Evolutionary conservation across 2,113 vertebrate genomes (phyloP).

Genomic region (Reinhardtius hippoglossoides): DNA sequence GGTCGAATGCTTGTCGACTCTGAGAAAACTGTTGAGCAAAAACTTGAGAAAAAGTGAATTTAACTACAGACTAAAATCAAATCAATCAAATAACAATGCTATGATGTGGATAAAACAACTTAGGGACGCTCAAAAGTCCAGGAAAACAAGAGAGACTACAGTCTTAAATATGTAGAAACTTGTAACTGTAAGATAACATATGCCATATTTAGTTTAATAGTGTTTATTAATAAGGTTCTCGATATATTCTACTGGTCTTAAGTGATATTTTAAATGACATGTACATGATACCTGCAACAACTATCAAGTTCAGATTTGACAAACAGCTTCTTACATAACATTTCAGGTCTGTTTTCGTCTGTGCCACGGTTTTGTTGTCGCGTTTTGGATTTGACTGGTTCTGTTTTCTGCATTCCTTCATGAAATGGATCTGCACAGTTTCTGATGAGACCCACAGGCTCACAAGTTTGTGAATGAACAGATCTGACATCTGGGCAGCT

Average conservation of each 20-base stretch:
- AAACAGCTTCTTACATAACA: background rate
- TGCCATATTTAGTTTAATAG: background rate
- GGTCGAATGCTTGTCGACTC: background rate
- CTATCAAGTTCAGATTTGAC: background rate
- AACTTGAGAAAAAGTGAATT: no score
- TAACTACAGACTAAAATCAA: no score
- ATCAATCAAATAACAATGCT: no score
- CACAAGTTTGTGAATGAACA: constrained; percentile 52
- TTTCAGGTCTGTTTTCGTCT: background rate
- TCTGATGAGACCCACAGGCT: constrained; percentile 5
- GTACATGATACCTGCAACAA: background rate
- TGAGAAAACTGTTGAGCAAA: background rate
- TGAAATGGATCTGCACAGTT: background rate
- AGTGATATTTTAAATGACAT: background rate
- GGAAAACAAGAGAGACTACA: no score
- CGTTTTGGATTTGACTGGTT: background rate
- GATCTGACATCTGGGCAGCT: constrained; percentile 31
- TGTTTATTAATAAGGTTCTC: background rate
- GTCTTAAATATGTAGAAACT: no score
- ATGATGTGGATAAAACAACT: no score
- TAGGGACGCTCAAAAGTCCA: no score
- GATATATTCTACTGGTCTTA: background rate
- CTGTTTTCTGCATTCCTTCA: background rate
- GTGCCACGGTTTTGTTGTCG: background rate
- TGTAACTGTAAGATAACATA: no score